phyloP scores from a whole-genome alignment of 1,140 invertebrate species.

The Gryllus bimaculatus region DNA sequence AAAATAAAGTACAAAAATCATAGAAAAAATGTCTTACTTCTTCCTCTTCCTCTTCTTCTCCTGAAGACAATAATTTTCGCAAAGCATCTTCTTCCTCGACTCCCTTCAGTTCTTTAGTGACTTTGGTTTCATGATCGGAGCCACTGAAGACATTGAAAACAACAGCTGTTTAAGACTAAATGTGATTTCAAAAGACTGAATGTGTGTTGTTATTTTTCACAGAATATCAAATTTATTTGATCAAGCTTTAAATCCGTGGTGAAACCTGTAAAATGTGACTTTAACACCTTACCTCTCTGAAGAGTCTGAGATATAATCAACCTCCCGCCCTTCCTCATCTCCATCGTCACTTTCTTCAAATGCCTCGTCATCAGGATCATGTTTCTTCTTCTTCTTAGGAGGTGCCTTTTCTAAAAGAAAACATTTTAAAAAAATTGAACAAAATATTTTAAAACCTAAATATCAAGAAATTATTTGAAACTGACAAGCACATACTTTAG shows the following conservation, averaged over 20 bases:
- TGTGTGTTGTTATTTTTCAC: no score
- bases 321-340: slow-evolving; percentile 86
- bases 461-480: no score
- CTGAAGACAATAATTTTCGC: slow-evolving; percentile 76
- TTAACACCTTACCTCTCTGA: slow-evolving; percentile 47
- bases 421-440: no score
- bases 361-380: slow-evolving; percentile 74
- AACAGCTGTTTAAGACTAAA: no score
- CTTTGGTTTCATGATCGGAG: slow-evolving; percentile 64
- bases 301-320: slow-evolving; percentile 78
- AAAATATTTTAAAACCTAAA: no score
- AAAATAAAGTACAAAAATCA: no score
- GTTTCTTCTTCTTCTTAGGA: slow-evolving; percentile 55
- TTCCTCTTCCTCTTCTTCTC: slow-evolving; percentile 81
- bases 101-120: slow-evolving; percentile 62
- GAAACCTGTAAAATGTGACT: no score
- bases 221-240: no score
- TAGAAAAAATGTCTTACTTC: slow-evolving; percentile 14
- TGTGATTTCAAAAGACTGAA: no score
- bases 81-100: slow-evolving; percentile 86
- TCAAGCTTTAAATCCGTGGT: no score
- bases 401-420: not conserved
- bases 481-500: no score
- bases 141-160: slow-evolving; percentile 39
- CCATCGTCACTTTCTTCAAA: slow-evolving; percentile 94